Base-by-base conservation (phyloP, 2,797 vertebrate genomes). In the Esox lucius region DNA sequence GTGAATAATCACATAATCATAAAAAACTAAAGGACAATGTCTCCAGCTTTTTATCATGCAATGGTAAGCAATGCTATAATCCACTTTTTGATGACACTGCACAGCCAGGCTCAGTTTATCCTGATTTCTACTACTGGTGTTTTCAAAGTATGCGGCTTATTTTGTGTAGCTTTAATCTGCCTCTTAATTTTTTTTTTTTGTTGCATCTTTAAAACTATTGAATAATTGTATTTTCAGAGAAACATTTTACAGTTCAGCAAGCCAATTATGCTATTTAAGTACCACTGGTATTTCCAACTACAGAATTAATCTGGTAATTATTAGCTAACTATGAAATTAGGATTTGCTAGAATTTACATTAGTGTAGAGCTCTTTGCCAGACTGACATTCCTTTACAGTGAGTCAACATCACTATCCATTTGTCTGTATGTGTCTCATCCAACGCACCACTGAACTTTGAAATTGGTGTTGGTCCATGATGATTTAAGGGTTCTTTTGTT, bases 371-470 rank as follows among this genome's bases (percentile, higher is more conserved):
- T 65, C 48, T 26, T 62, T 26, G 39, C 39, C 42, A n/a, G 22
- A n/a, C 22, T 46, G 35, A 31, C 5, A 13, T 31, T n/a, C 28
- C 73, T n/a, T 71, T 53, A 33, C 17, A 71, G 26, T 56, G 49
- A 71, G 71, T 12, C 16, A 71, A 74, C 68, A 51, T 85, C 78
- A 66, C 19, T 0, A 64, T 74, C 49, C 79, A 31, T 83, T 84
- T 73, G 53, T 53, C 72, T 72, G 33, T 65, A 68, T 78, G 84
- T 76, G 68, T 69, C 26, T 5, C 13, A 53, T 53, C 69, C 62
- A 46, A 87, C 61, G 83, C 88, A 85, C 74, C 77, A 75, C 80
- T 87, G 82, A 84, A 77, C 80, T 78, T 62, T 82, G 77, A 87
- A 74, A 82, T 82, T 77, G 82, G 81, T 75, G 70, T 67, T 11